These are phyloP conservation scores for Andrena trimmerana DNA, from an alignment of 2,888 invertebrate genomes.

Conservation along the genomic window DNA sequence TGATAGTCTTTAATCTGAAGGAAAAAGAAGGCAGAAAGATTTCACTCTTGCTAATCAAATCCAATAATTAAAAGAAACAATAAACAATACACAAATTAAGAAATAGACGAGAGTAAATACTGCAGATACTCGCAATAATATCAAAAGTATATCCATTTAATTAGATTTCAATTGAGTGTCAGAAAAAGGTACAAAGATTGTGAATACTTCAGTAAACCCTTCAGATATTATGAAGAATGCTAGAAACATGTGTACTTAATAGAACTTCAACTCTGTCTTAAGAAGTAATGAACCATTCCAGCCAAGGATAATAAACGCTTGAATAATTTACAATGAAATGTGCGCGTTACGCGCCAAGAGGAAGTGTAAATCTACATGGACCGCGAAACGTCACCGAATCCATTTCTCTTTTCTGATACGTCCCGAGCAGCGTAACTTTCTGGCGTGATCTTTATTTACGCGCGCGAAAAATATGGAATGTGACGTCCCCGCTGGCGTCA, in stretches of 20 bases:
- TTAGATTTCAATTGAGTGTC: not conserved
- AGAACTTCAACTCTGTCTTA: not conserved
- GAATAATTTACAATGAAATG: not conserved
- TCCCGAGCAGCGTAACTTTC: constrained; percentile 39
- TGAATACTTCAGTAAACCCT: too few species aligned
- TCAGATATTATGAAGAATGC: not conserved
- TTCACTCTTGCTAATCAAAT: too few species aligned
- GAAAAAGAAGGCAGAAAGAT: too few species aligned
- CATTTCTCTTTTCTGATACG: constrained; percentile 51
- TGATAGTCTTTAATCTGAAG: too few species aligned
- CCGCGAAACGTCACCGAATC: constrained; percentile 35
- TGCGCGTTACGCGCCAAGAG: not conserved
- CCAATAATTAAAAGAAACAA: too few species aligned
- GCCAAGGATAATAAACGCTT: not conserved
- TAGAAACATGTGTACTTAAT: not conserved
- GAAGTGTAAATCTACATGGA: constrained; percentile 32
- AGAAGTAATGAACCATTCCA: not conserved
- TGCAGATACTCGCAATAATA: too few species aligned
- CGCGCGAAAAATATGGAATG: constrained; percentile 52
- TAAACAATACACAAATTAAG: too few species aligned
- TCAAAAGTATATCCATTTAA: not conserved
- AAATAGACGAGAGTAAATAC: too few species aligned
- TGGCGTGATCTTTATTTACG: constrained; percentile 67
- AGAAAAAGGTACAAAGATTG: too few species aligned
- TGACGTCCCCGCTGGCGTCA: constrained; percentile 40